Evolutionary conservation across 2,113 vertebrate species (phyloP).

Genomic region (Scolopax mira): DNA sequence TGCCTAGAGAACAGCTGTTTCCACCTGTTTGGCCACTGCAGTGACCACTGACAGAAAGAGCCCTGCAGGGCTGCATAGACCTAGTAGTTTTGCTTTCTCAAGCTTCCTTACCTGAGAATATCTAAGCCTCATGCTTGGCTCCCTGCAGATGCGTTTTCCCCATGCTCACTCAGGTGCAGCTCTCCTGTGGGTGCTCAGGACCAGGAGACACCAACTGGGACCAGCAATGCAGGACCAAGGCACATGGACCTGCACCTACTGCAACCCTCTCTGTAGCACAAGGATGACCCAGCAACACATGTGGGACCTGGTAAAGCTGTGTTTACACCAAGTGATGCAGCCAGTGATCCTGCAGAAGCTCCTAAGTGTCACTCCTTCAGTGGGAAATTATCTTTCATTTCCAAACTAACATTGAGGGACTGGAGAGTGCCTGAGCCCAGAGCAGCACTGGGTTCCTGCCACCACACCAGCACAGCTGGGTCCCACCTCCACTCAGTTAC

Average conservation of each 20-base stretch:
- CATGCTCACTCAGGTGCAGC: not conserved
- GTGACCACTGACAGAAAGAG: not conserved
- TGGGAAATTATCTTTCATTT: not conserved
- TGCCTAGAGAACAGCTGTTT: not conserved
- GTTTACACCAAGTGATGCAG: not conserved
- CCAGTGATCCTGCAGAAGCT: not conserved
- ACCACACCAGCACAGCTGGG: not conserved
- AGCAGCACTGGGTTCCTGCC: accelerated
- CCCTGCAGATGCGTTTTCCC: not conserved
- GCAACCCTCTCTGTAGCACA: not conserved
- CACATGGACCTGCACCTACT: accelerated
- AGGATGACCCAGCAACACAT: not conserved
- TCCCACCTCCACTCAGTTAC: accelerated
- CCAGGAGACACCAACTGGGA: not conserved
- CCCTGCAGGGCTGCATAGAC: not conserved
- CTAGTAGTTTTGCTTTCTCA: not conserved
- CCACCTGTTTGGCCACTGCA: not conserved
- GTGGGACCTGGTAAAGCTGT: not conserved
- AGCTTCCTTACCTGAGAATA: not conserved
- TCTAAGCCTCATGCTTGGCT: accelerated
- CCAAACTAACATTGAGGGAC: not conserved
- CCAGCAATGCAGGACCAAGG: accelerated
- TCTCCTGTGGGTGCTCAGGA: not conserved
- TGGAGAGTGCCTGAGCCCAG: not conserved
- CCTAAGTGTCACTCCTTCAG: not conserved